Base-by-base conservation (phyloP, 2,113 vertebrate genomes). In the Stegastes partitus region DNA sequence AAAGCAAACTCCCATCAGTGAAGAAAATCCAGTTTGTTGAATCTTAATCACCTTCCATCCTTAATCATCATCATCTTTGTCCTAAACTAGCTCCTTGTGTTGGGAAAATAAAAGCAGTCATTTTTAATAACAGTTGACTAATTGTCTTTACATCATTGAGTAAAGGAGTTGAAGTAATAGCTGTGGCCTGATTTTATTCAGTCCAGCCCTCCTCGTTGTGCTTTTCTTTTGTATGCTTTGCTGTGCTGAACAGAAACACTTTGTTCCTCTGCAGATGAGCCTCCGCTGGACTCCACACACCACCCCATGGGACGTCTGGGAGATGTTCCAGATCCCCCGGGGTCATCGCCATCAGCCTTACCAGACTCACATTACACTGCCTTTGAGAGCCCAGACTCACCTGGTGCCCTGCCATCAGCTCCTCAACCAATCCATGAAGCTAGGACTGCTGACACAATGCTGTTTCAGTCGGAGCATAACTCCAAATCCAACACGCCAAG, bases 291-390 rank as follows among this genome's bases (percentile, higher is more conserved):
- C 61, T 77, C 87, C 34, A 87, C 65, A 86, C 49, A 72, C 5
- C 34, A 58, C 1, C 59, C 74, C 5, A 69, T 90, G 53, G 85
- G 87, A 85, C 64, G 86, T 89, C 45, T 66, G 16, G 79, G 66
- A 76, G 88, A 88, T 74, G 93, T 78, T 68, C 11, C 84, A 64
- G 81, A 63, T 66, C 84, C 68, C 89, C 88, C 68, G 77, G 87
- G 84, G 68, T 45, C 83, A 45, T 89, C 92, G 79, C 91, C 88
- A 22, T 91, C 80, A 28, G 93, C 94, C 93, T 96, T 95, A 95
- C 77, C 89, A 56, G 86, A 88, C 69, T 89, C 89, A 25, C 76
- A 83, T 73, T 83, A 82, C 26, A 83, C 91, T 82, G 79, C 92
- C 89, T 93, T 71, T 64, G 86, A 83, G 61, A 89, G 74, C 70